phyloP scores from a whole-genome alignment of 2,888 invertebrate species.

The Nymphalis urticae region DNA sequence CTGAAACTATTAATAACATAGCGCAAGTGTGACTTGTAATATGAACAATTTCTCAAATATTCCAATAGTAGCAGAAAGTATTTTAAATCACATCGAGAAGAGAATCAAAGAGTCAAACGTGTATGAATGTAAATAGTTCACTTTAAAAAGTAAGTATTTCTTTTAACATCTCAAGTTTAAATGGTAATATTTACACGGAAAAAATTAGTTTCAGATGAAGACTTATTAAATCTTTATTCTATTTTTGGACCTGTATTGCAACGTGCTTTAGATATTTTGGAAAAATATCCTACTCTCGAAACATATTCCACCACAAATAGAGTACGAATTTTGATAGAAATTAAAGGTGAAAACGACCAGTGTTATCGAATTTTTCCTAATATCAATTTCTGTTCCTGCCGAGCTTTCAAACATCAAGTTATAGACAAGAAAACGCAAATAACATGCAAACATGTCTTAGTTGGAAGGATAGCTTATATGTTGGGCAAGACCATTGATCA shows the following conservation, averaged over 20 bases:
- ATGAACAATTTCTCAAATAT: slow-evolving; percentile 11
- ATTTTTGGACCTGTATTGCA: slow-evolving; percentile 82
- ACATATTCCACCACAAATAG: slow-evolving; percentile 70
- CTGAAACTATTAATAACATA: background rate
- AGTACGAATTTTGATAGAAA: slow-evolving; percentile 78
- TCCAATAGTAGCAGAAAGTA: slow-evolving; percentile 21
- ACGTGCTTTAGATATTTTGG: slow-evolving; percentile 83
- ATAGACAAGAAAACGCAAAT: slow-evolving; percentile 73
- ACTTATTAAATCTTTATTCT: slow-evolving; percentile 79
- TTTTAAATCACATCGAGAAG: slow-evolving; percentile 25
- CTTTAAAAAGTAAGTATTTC: background rate
- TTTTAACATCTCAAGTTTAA: slow-evolving; percentile 1
- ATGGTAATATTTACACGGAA: background rate
- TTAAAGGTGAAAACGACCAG: slow-evolving; percentile 78
- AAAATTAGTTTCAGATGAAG: slow-evolving; percentile 79
- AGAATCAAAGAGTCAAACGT: slow-evolving; percentile 16
- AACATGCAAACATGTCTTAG: slow-evolving; percentile 86
- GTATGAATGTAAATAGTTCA: slow-evolving; percentile 23
- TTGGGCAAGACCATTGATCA: slow-evolving; percentile 64
- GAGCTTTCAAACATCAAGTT: slow-evolving; percentile 82
- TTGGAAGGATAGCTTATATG: slow-evolving; percentile 81
- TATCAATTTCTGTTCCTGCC: slow-evolving; percentile 86
- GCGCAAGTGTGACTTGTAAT: background rate
- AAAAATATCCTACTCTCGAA: slow-evolving; percentile 75
- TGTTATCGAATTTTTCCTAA: slow-evolving; percentile 83